Percentiles rank a stretch among this genome's conserved stretches.
Evolutionary conservation across 2,113 vertebrate species (phyloP).

Genomic region (Solea solea): DNA sequence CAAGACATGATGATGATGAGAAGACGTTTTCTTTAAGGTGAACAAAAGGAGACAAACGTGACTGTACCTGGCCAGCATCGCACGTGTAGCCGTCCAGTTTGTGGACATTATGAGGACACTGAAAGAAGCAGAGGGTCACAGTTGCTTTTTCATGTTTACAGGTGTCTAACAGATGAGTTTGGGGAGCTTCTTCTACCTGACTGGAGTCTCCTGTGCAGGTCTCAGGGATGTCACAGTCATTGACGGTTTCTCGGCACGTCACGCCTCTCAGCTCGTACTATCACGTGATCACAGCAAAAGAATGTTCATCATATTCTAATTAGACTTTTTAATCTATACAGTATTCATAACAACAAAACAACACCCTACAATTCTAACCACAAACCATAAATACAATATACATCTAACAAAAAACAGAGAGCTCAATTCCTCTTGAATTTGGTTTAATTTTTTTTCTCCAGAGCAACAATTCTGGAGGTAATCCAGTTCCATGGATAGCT

Average conservation of each 20-base stretch:
- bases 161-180: background rate
- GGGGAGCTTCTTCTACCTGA: constrained; percentile 80
- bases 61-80: constrained; percentile 90
- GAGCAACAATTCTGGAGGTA: too few relatives aligned
- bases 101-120: constrained; percentile 96
- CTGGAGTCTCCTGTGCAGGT: constrained; percentile 94
- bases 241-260: constrained; percentile 89
- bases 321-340: too few relatives aligned
- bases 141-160: background rate
- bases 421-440: too few relatives aligned
- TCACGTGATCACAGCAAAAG: background rate
- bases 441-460: too few relatives aligned
- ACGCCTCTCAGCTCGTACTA: constrained; percentile 92
- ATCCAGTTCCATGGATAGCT: too few relatives aligned
- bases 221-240: constrained; percentile 94
- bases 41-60: background rate
- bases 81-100: constrained; percentile 96
- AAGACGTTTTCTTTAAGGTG: background rate
- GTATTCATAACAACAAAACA: too few relatives aligned
- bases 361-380: too few relatives aligned
- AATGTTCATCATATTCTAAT: background rate
- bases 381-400: too few relatives aligned
- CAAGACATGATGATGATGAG: background rate
- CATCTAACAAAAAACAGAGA: too few relatives aligned
- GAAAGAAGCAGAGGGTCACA: background rate